Evolutionary conservation across 2,888 invertebrate species (phyloP).

Genomic region (Tenthredo distinguenda): DNA sequence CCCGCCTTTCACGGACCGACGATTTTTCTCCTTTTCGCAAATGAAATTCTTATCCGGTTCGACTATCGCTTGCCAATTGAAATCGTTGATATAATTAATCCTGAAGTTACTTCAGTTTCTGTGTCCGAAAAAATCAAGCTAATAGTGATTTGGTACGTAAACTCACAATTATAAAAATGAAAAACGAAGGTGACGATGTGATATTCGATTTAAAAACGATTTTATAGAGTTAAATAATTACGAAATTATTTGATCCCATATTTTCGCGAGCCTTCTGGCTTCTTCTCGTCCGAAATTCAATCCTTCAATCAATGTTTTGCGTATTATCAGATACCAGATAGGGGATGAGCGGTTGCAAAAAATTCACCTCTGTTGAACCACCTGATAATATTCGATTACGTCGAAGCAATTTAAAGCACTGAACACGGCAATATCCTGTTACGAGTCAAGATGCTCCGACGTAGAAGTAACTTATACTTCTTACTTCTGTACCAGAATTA

Average conservation of each 20-base stretch:
- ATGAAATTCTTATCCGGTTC: not conserved
- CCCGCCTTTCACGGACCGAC: not conserved
- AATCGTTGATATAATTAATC: not conserved
- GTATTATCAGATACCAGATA: not conserved
- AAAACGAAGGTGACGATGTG: too few relatives aligned
- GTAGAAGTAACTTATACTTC: not conserved
- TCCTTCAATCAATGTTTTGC: not conserved
- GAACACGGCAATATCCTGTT: not conserved
- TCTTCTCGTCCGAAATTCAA: not conserved
- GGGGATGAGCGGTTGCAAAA: not conserved
- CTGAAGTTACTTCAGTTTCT: not conserved
- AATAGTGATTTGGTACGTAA: too few relatives aligned
- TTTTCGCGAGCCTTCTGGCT: not conserved
- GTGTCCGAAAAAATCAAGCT: not conserved
- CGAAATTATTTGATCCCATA: not conserved
- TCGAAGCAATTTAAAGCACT: not conserved
- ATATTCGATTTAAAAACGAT: too few relatives aligned
- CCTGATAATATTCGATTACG: conserved; percentile 10
- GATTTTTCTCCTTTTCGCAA: not conserved
- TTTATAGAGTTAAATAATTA: not conserved
- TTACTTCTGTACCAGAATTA: not conserved
- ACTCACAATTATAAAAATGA: too few relatives aligned
- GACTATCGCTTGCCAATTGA: not conserved
- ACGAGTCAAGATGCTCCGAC: not conserved
- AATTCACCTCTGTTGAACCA: not conserved